Percentiles rank a stretch among this genome's conserved stretches.
phyloP scores from a whole-genome alignment of 2,888 invertebrate genomes.

The Leucoptera coffeella region DNA sequence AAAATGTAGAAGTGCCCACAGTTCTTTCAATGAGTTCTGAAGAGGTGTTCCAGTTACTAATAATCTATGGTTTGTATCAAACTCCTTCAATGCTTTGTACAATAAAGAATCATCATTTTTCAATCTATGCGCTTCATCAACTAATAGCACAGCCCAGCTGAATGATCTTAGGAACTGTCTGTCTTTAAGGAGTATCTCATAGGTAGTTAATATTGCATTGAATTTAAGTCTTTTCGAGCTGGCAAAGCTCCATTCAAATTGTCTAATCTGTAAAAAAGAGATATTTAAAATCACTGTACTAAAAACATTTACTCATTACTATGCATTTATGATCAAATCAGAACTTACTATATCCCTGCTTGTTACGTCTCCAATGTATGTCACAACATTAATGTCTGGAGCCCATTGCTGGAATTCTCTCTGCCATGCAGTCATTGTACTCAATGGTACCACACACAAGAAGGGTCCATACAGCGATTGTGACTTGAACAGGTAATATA shows the following conservation, averaged over 20 bases:
- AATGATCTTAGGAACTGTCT: conserved; percentile 84
- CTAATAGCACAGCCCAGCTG: conserved; percentile 91
- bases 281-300: too few species aligned
- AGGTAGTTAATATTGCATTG: conserved; percentile 93
- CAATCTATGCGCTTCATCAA: conserved; percentile 95
- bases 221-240: conserved; percentile 92
- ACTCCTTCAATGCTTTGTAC: conserved; percentile 92
- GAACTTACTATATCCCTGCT: conserved; percentile 83
- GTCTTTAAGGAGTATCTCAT: conserved; percentile 93
- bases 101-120: conserved; percentile 98
- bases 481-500: conserved; percentile 86
- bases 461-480: conserved; percentile 94
- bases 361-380: conserved; percentile 91
- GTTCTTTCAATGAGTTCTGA: conserved; percentile 96
- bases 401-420: conserved; percentile 95
- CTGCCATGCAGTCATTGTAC: conserved; percentile 99
- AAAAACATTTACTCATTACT: too few species aligned
- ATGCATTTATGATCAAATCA: neutral
- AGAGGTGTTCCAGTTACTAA: conserved; percentile 95
- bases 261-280: conserved; percentile 64
- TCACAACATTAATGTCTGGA: conserved; percentile 94
- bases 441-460: conserved; percentile 93
- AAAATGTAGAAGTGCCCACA: conserved; percentile 97
- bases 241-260: conserved; percentile 92
- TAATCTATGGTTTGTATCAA: conserved; percentile 89